phyloP scores from a whole-genome alignment of 2,888 invertebrate genomes.

The Eristalinus sepulchralis region DNA sequence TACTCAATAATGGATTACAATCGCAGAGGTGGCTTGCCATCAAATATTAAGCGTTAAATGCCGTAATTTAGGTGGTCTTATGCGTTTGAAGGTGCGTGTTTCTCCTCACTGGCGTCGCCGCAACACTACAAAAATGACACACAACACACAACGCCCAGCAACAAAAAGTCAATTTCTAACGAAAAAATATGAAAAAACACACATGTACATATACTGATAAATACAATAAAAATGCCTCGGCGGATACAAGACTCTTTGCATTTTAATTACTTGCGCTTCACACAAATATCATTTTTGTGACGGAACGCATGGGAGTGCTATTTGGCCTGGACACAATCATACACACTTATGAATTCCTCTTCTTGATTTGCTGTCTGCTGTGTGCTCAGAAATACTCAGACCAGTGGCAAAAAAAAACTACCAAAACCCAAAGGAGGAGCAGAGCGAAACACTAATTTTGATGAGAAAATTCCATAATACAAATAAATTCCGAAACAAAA shows the following conservation, averaged over 20 bases:
- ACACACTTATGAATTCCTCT: neutral
- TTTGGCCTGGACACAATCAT: slow-evolving; percentile 3
- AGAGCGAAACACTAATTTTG: slow-evolving; percentile 19
- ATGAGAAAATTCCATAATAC: slow-evolving; percentile 43
- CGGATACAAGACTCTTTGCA: slow-evolving; percentile 65
- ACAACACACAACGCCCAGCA: neutral
- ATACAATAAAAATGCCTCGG: slow-evolving; percentile 60
- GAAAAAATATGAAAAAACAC: slow-evolving; percentile 11
- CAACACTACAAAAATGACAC: slow-evolving; percentile 5
- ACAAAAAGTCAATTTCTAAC: slow-evolving; percentile 10
- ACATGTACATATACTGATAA: slow-evolving; percentile 8
- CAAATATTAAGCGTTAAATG: slow-evolving; percentile 32
- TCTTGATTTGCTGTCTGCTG: neutral
- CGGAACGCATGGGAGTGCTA: slow-evolving; percentile 44
- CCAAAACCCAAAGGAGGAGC: neutral
- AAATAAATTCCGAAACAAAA: slow-evolving; percentile 47
- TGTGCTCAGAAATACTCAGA: neutral
- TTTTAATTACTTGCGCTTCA: slow-evolving; percentile 59
- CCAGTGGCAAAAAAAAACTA: neutral
- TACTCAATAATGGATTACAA: neutral
- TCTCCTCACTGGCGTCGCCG: neutral
- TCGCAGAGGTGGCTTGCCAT: slow-evolving; percentile 9
- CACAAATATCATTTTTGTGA: slow-evolving; percentile 54
- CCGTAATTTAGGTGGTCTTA: slow-evolving; percentile 28
- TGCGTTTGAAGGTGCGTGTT: neutral